Conservation (phyloP, 2,113 vertebrate genomes). For the Stomatorhinus ivindoensis region DNA sequence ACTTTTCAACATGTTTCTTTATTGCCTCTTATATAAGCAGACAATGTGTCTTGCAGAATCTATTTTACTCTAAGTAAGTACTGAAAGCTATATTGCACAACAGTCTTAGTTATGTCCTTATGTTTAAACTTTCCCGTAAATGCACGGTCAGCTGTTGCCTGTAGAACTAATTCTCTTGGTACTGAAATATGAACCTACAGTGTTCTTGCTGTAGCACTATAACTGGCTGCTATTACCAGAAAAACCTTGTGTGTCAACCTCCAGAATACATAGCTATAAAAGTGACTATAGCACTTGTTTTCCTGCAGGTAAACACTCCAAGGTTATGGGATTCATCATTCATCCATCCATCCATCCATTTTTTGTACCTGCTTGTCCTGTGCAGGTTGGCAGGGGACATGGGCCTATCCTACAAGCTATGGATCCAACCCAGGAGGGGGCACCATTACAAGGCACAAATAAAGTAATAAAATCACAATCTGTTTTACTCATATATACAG, state of each 20-base stretch:
- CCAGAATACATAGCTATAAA: not conserved
- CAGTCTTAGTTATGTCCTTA: not conserved
- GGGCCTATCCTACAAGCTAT: not conserved
- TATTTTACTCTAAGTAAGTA: not conserved
- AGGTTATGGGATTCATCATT: not conserved
- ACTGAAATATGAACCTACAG: not conserved
- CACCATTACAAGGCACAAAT: not conserved
- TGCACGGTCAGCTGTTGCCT: not conserved
- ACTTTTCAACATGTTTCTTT: not conserved
- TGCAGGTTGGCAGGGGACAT: not conserved
- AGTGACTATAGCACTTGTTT: not conserved
- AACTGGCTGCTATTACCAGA: not conserved
- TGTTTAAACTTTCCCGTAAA: not conserved
- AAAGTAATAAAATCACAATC: not conserved
- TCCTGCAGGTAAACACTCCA: not conserved
- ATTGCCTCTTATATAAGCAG: not conserved
- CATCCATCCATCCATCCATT: not conserved
- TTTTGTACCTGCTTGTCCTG: not conserved
- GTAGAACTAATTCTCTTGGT: not conserved
- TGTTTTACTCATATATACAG: not conserved
- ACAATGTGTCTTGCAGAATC: not conserved
- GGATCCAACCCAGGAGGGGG: not conserved
- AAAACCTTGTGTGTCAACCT: not conserved
- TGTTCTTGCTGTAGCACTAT: not conserved
- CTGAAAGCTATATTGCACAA: slow-evolving; percentile 4